Evolutionary conservation across 2,113 vertebrate genomes (phyloP), one percentile per base, ranked within the genome.

Genomic region (Sus scrofa): DNA sequence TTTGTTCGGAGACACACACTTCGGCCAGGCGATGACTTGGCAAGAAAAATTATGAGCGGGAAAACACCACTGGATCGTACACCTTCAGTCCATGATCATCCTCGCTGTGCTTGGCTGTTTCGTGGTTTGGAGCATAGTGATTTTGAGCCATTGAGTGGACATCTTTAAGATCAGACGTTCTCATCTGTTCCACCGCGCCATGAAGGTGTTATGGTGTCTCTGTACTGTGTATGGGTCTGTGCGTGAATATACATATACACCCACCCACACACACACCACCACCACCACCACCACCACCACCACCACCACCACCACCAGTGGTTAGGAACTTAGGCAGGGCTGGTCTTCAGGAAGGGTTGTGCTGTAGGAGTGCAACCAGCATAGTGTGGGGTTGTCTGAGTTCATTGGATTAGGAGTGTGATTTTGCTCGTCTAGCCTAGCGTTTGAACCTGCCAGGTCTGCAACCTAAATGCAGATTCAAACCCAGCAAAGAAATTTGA

Each of bases 1-100:
- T 99, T 99, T 99, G 98, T 99, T 99, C 97, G 98, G 98, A 99
- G 98, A 99, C 98, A 99, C 98, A 98, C 98, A 98, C 99, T 99
- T 99, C 98, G 99, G 98, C 99, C 98, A 98, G 99, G 99, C 82
- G 97, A 99, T 97, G 97, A 99, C 98, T 99, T 99, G 77, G 98
- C 99, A 99, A 99, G 99, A 97, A 93, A 89, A 97, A 18, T 26
- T 34, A 60, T 44, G 27, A 91, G 60, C 32, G 1, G 98, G 96
- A 84, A 97, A 98, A 86, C 92, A 71, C 98, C 98, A 98, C 98
- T 98, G 99, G 54, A 98, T 99, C 98, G 99, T 98, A 98, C 98
- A 98, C 99, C 99, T 99, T 99, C 95, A 6, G 27, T 90, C 97
- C 95, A 96, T 98, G 95, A 98, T 98, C 99, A 98, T 98, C 98